Conservation (phyloP, 1,140 invertebrate genomes). For the Charaxes varanes region DNA sequence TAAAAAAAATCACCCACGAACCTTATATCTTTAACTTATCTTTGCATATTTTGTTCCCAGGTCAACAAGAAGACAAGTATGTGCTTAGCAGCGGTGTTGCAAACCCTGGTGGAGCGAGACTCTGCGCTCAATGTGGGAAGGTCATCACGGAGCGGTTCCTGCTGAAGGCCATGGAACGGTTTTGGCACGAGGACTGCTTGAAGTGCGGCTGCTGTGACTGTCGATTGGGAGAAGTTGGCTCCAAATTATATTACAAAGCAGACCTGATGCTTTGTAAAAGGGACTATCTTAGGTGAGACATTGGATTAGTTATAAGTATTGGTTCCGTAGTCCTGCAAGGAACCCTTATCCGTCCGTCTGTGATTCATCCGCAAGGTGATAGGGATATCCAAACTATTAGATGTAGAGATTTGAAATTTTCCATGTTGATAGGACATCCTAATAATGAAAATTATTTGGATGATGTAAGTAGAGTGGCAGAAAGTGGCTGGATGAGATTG, state of each 20-base stretch:
- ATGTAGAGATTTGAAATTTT: no score
- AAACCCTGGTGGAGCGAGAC: slow-evolving; percentile 64
- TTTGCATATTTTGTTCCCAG: slow-evolving; percentile 40
- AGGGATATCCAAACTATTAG: no score
- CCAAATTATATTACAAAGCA: slow-evolving; percentile 92
- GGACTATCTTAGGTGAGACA: slow-evolving; percentile 88
- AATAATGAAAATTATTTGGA: no score
- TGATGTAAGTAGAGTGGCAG: no score
- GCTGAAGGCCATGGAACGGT: slow-evolving; percentile 88
- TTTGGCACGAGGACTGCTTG: slow-evolving; percentile 96
- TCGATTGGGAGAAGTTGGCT: slow-evolving; percentile 92
- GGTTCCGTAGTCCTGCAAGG: no score
- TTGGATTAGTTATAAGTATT: no score
- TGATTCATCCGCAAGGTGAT: no score
- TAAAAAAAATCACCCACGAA: no score
- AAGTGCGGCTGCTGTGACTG: slow-evolving; percentile 96
- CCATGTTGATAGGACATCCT: no score
- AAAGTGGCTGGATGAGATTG: no score
- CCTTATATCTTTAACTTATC: no score
- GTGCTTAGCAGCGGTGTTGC: slow-evolving; percentile 47
- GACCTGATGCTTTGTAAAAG: slow-evolving; percentile 94
- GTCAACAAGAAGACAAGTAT: slow-evolving; percentile 70
- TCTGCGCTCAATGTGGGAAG: slow-evolving; percentile 86
- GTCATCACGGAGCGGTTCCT: slow-evolving; percentile 84
- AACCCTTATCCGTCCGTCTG: no score